phyloP scores from a whole-genome alignment of 2,888 invertebrate genomes.

The Agrotis puta region DNA sequence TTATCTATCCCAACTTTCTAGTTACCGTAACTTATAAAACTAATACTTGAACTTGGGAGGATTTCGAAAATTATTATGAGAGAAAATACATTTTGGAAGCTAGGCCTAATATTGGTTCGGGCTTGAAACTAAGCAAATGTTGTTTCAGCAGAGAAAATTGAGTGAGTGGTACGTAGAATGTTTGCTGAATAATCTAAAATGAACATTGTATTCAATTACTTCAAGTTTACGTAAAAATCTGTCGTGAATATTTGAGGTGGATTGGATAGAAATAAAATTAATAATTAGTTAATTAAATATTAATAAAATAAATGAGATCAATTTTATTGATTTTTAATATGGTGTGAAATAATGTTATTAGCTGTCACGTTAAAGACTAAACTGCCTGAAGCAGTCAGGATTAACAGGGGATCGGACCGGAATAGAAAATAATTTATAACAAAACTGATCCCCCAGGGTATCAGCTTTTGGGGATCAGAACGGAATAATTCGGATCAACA shows the following conservation, averaged over 20 bases:
- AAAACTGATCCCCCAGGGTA: too few species aligned
- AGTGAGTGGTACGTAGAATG: not conserved
- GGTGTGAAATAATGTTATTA: too few species aligned
- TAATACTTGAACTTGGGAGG: slow-evolving; percentile 28
- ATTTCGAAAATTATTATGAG: slow-evolving; percentile 33
- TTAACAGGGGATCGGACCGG: too few species aligned
- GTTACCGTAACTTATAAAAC: slow-evolving; percentile 42
- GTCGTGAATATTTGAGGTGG: not conserved
- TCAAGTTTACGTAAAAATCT: not conserved
- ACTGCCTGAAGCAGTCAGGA: too few species aligned
- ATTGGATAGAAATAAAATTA: not conserved
- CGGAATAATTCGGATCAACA: too few species aligned
- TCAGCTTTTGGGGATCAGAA: too few species aligned
- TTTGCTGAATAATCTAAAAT: slow-evolving; percentile 13
- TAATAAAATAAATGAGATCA: too few species aligned
- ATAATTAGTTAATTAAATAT: too few species aligned
- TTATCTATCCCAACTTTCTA: slow-evolving; percentile 42
- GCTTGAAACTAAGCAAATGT: slow-evolving; percentile 14
- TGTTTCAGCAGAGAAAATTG: not conserved
- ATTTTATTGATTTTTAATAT: too few species aligned
- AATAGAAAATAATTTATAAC: too few species aligned
- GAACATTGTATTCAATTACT: not conserved
- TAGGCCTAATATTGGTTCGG: slow-evolving; percentile 2
- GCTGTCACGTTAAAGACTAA: too few species aligned
- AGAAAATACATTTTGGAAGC: slow-evolving; percentile 24